These are phyloP conservation scores for Pycnomerus fuliginosus DNA, from an alignment of 2,888 invertebrate species.

Conservation along the genomic window DNA sequence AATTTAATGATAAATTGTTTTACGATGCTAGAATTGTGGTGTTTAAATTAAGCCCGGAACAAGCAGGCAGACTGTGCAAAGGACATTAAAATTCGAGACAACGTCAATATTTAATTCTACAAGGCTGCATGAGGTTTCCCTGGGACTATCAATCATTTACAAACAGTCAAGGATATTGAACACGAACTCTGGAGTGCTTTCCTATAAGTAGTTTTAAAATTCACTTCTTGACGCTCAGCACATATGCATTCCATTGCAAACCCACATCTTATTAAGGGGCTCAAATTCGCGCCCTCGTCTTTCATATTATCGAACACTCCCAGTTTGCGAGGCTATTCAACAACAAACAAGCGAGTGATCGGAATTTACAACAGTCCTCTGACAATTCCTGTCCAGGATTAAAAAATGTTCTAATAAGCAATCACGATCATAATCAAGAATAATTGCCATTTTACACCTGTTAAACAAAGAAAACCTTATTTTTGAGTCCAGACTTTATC, in stretches of 20 bases:
- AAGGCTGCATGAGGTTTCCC: constrained; percentile 40
- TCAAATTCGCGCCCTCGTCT: too few relatives aligned
- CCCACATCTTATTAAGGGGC: too few relatives aligned
- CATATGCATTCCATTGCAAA: constrained; percentile 31
- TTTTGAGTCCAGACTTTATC: too few relatives aligned
- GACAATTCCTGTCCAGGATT: too few relatives aligned
- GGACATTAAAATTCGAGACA: constrained; percentile 40
- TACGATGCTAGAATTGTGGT: constrained; percentile 17
- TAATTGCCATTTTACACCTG: too few relatives aligned
- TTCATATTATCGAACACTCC: too few relatives aligned
- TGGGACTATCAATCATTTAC: constrained; percentile 49
- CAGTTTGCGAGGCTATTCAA: too few relatives aligned
- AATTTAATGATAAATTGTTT: constrained; percentile 24
- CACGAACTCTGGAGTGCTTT: constrained; percentile 33
- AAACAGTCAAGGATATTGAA: constrained; percentile 41
- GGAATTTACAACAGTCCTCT: too few relatives aligned
- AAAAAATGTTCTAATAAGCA: too few relatives aligned
- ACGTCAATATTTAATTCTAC: constrained; percentile 43
- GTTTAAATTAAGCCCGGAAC: constrained; percentile 18
- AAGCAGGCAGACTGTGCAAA: constrained; percentile 9
- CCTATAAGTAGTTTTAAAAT: constrained; percentile 37
- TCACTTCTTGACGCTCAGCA: constrained; percentile 32
- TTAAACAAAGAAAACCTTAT: too few relatives aligned
- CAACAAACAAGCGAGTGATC: too few relatives aligned
- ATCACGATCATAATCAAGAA: too few relatives aligned